phyloP scores from a whole-genome alignment of 2,888 invertebrate species.

The Hylaea fasciaria region DNA sequence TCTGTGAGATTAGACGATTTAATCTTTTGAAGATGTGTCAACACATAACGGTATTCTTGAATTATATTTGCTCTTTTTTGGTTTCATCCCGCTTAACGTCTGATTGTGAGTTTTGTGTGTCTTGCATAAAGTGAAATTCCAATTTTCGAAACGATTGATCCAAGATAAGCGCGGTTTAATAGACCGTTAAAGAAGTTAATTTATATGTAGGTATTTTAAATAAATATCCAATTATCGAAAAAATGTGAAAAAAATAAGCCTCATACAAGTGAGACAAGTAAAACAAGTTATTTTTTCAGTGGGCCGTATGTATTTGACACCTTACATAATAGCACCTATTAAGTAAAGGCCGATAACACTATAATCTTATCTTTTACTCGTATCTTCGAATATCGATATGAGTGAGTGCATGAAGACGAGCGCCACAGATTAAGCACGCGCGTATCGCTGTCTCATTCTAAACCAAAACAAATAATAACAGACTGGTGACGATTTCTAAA shows the following conservation, averaged over 20 bases:
- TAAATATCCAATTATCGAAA: too few relatives aligned
- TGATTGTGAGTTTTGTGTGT: too few relatives aligned
- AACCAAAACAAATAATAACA: constrained; percentile 8
- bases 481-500: constrained; percentile 1
- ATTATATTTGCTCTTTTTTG: not conserved
- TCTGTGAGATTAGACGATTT: not conserved
- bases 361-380: too few relatives aligned
- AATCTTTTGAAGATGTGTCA: not conserved
- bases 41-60: not conserved
- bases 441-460: constrained; percentile 5
- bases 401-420: not conserved
- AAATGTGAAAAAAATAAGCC: too few relatives aligned
- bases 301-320: not conserved
- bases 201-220: too few relatives aligned
- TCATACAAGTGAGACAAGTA: not conserved
- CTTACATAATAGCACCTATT: not conserved
- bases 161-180: too few relatives aligned
- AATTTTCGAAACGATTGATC: too few relatives aligned
- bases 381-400: constrained; percentile 9
- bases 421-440: not conserved
- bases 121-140: not conserved
- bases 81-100: not conserved
- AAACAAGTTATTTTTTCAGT: not conserved
- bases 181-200: too few relatives aligned
- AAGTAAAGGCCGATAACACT: not conserved